Evolutionary conservation across 37 sponge, comb jelly and placozoan species (phyloP).

Genomic region (Lycopodina hypogea): DNA sequence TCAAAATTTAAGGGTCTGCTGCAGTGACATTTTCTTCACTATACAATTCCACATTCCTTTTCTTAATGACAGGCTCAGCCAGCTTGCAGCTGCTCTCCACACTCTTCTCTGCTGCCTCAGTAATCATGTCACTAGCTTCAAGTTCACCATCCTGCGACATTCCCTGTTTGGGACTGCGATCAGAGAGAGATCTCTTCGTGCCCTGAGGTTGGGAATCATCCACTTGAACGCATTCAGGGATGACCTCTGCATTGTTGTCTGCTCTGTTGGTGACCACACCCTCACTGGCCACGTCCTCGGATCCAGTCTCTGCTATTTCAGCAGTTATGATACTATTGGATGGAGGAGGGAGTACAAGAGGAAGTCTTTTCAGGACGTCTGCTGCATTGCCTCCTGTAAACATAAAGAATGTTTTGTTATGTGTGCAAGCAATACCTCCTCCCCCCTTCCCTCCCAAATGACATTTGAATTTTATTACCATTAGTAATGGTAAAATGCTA

Average conservation of each 20-base stretch:
- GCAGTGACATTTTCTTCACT: not conserved
- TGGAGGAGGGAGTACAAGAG: not conserved
- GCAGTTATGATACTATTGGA: not conserved
- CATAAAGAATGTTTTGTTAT: too few relatives aligned
- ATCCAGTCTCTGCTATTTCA: not conserved
- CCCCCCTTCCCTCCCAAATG: too few relatives aligned
- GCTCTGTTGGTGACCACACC: too few relatives aligned
- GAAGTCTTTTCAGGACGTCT: not conserved
- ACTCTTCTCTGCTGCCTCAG: not conserved
- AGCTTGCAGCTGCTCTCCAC: not conserved
- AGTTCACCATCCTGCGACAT: not conserved
- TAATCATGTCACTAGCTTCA: not conserved
- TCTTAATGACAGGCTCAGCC: not conserved
- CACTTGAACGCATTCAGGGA: not conserved
- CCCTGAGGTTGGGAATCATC: not conserved
- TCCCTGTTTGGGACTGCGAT: not conserved
- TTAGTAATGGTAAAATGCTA: too few relatives aligned
- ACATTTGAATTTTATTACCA: too few relatives aligned
- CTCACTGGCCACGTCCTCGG: not conserved
- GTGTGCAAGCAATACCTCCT: too few relatives aligned
- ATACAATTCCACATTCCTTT: not conserved
- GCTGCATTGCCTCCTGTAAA: too few relatives aligned
- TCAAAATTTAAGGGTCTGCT: not conserved
- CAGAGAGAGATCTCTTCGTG: not conserved
- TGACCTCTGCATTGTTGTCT: not conserved